Evolutionary conservation across 2,888 invertebrate genomes (phyloP).

Genomic region (Hermaeophaga mercurialis): DNA sequence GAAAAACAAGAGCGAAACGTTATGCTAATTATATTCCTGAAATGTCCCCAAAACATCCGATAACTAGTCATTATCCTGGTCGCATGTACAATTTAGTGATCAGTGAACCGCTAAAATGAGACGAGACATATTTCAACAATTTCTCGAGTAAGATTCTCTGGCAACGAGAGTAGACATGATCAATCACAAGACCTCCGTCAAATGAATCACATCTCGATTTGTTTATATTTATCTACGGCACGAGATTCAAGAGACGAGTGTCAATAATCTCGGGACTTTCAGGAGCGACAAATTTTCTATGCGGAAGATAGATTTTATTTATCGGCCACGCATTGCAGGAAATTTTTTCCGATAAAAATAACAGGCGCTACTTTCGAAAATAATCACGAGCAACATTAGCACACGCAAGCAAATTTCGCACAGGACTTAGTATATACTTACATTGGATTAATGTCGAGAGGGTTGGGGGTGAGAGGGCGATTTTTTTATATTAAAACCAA

Average conservation of each 20-base stretch:
- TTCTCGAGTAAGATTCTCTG: slow-evolving; percentile 24
- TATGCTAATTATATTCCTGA: no score
- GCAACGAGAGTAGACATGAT: slow-evolving; percentile 20
- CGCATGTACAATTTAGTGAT: slow-evolving; percentile 4
- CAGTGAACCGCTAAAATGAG: slow-evolving; percentile 13
- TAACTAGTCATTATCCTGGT: slow-evolving; percentile 18
- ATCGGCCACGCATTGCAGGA: neutral
- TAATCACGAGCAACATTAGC: no score
- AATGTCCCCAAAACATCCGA: no score
- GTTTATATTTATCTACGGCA: slow-evolving; percentile 18
- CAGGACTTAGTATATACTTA: no score
- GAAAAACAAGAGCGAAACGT: no score
- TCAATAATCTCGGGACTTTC: neutral
- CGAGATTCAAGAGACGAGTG: slow-evolving; percentile 14
- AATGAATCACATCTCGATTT: slow-evolving; percentile 21
- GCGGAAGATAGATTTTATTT: slow-evolving; percentile 15
- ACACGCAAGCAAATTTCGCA: no score
- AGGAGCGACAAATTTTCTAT: slow-evolving; percentile 6
- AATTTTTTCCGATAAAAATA: neutral
- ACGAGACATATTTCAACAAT: slow-evolving; percentile 14
- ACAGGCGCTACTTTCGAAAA: no score
- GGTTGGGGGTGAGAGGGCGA: no score
- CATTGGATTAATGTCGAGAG: no score
- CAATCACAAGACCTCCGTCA: slow-evolving; percentile 14
- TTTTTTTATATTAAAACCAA: no score